These are phyloP conservation scores for Myotis lucifugus DNA, from an alignment of 2,113 vertebrate genomes.

Conservation along the genomic window DNA sequence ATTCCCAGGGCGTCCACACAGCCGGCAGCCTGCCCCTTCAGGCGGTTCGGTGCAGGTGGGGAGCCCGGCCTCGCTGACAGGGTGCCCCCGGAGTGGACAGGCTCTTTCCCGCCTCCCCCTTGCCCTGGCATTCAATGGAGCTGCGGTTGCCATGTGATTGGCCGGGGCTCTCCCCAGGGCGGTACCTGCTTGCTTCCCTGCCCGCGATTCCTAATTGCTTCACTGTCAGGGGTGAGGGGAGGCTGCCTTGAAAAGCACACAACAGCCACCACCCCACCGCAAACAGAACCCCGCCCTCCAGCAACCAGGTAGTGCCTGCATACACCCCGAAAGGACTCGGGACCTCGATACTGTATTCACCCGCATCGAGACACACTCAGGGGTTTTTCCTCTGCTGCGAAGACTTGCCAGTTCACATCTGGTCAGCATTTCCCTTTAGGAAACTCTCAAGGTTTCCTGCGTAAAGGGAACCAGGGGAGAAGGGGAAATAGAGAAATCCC, in stretches of 20 bases:
- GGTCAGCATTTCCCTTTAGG: constrained; percentile 61
- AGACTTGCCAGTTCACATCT: background rate
- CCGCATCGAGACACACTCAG: background rate
- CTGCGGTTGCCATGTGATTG: background rate
- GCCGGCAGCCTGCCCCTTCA: background rate
- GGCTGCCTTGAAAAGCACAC: background rate
- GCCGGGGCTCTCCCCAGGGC: constrained; percentile 34
- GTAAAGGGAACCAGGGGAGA: constrained; percentile 20
- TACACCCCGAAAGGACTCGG: background rate
- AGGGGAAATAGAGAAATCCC: constrained; percentile 37
- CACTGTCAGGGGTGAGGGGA: background rate
- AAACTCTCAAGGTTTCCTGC: constrained; percentile 50
- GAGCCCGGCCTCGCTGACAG: background rate
- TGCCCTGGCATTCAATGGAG: background rate
- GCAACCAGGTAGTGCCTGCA: background rate
- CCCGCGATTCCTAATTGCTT: constrained; percentile 19
- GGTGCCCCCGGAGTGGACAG: background rate
- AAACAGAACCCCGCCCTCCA: background rate
- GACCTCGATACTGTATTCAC: background rate
- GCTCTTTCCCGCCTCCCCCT: constrained; percentile 52
- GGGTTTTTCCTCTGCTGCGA: background rate
- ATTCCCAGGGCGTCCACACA: constrained; percentile 52
- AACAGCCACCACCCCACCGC: no score
- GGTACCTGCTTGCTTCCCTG: constrained; percentile 57
- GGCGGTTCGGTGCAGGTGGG: background rate